phyloP scores from a whole-genome alignment of 2,888 invertebrate genomes.

The Sphaerophoria rueppellii region DNA sequence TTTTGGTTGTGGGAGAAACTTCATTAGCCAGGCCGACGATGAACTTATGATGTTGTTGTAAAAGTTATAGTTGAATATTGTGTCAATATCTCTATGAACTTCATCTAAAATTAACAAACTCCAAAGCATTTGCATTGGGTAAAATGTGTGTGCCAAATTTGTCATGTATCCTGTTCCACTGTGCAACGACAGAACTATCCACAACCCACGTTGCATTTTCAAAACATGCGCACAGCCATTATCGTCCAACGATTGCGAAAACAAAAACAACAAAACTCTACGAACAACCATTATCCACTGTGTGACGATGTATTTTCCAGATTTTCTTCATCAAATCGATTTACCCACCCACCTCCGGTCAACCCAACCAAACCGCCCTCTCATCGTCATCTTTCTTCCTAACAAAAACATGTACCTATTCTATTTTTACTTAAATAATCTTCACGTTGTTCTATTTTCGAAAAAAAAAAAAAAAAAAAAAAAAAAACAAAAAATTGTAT shows the following conservation, averaged over 20 bases:
- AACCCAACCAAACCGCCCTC: conserved; percentile 33
- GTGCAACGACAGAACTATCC: conserved; percentile 10
- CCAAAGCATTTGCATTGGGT: too few relatives aligned
- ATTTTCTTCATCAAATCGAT: conserved; percentile 63
- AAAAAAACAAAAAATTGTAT: conserved; percentile 42
- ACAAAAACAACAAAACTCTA: conserved; percentile 26
- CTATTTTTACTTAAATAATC: conserved; percentile 52
- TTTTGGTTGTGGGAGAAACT: too few relatives aligned
- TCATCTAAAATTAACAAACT: too few relatives aligned
- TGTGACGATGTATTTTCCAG: conserved; percentile 61
- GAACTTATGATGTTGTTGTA: too few relatives aligned
- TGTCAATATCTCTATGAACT: too few relatives aligned
- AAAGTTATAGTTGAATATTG: too few relatives aligned
- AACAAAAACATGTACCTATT: conserved; percentile 57
- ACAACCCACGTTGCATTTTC: conserved; percentile 67
- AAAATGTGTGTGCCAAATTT: neutral
- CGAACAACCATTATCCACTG: conserved; percentile 24
- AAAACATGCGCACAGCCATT: conserved; percentile 57
- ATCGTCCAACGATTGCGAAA: conserved; percentile 56
- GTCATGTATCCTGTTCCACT: neutral
- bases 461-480: conserved; percentile 21
- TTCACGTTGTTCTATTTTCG: conserved; percentile 18
- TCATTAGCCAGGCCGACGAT: too few relatives aligned
- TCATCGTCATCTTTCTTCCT: neutral
- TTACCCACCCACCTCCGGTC: conserved; percentile 43